Conservation (phyloP, 2,888 invertebrate species). For the Mystacides longicornis region DNA sequence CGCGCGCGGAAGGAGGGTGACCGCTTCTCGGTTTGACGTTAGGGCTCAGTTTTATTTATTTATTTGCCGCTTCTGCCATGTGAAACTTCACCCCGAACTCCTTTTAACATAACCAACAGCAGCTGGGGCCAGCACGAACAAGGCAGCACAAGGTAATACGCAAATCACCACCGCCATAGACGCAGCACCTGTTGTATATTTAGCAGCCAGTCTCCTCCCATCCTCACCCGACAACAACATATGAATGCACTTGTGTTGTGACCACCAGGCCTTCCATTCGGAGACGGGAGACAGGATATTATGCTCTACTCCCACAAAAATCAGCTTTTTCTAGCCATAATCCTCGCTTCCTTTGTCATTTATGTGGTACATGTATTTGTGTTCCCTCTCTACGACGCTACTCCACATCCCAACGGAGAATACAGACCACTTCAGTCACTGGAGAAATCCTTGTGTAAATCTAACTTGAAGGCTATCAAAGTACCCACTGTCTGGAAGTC, state of each 20-base stretch:
- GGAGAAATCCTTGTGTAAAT: constrained; percentile 48
- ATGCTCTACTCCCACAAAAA: constrained; percentile 45
- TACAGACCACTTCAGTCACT: constrained; percentile 43
- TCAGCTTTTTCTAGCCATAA: constrained; percentile 50
- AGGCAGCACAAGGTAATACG: background rate
- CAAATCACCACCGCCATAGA: background rate
- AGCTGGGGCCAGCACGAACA: background rate
- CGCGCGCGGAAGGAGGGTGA: background rate
- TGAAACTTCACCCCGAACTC: constrained; percentile 7
- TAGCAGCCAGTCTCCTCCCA: background rate
- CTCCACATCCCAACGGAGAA: constrained; percentile 35
- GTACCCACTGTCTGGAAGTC: constrained; percentile 35
- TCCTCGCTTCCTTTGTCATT: constrained; percentile 51
- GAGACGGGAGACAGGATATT: background rate
- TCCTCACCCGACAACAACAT: background rate
- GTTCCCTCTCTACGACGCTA: constrained; percentile 48
- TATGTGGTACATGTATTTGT: constrained; percentile 52
- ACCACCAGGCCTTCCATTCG: background rate
- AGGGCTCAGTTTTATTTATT: constrained; percentile 15
- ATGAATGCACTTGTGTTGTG: background rate
- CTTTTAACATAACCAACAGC: constrained; percentile 1
- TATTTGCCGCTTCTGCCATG: constrained; percentile 21
- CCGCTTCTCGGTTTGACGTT: constrained; percentile 16
- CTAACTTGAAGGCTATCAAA: constrained; percentile 36
- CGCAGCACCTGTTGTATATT: background rate